A percentile compares a stretch with the other conserved stretches of the same genome.
Evolutionary conservation across 2,888 invertebrate genomes (phyloP).

Genomic region (Suillia variegata): DNA sequence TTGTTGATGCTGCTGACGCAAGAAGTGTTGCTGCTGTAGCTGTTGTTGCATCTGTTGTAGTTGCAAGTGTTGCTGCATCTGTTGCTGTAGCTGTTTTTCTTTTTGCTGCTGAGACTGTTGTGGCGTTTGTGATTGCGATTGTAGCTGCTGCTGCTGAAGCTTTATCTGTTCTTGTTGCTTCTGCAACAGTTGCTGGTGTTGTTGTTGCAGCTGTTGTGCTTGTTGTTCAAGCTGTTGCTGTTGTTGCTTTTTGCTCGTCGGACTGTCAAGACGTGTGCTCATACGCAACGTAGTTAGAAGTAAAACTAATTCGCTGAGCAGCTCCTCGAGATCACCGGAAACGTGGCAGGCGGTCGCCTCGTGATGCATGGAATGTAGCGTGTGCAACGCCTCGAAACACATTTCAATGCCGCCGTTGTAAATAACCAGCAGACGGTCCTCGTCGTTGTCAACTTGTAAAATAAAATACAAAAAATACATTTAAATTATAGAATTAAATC

Average conservation of each 20-base stretch:
- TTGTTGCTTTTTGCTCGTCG: constrained; percentile 55
- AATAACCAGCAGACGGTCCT: constrained; percentile 87
- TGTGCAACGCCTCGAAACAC: constrained; percentile 79
- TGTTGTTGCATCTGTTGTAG: constrained; percentile 47
- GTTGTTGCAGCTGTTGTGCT: constrained; percentile 33
- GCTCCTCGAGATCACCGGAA: constrained; percentile 80
- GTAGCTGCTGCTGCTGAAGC: constrained; percentile 42
- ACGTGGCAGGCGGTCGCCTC: constrained; percentile 91
- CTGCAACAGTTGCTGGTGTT: constrained; percentile 34
- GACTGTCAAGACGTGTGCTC: constrained; percentile 61
- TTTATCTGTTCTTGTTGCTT: constrained; percentile 34
- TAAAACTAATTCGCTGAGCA: constrained; percentile 78
- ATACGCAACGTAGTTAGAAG: constrained; percentile 74
- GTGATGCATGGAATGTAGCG: constrained; percentile 90
- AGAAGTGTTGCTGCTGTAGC: constrained; percentile 49
- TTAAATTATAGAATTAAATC: neutral
- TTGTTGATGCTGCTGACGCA: constrained; percentile 54
- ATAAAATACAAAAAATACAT: too few species aligned
- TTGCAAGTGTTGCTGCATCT: constrained; percentile 52
- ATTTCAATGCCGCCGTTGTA: constrained; percentile 83
- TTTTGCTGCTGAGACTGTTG: constrained; percentile 48
- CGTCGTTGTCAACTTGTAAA: constrained; percentile 79
- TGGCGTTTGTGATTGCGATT: constrained; percentile 44
- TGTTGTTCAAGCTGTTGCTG: constrained; percentile 44
- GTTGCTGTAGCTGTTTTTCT: constrained; percentile 50